These are phyloP conservation scores for Cetoscarus ocellatus DNA, from an alignment of 2,797 vertebrate genomes.

Conservation along the genomic window DNA sequence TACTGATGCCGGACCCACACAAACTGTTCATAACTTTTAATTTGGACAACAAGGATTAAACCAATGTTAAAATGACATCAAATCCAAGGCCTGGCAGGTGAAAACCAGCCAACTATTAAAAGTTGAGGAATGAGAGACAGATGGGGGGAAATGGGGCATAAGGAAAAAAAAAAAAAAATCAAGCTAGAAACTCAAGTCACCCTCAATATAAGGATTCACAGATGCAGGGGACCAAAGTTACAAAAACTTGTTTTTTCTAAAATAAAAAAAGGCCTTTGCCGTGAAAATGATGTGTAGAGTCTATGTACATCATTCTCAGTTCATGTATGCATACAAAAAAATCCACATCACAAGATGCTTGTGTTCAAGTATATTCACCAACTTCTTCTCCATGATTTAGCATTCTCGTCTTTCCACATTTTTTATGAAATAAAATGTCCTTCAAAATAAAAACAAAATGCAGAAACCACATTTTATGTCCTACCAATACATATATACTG, in stretches of 20 bases:
- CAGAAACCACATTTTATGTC: slow-evolving; percentile 91
- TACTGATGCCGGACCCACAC: slow-evolving; percentile 40
- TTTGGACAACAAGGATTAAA: slow-evolving; percentile 89
- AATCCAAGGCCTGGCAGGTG: slow-evolving; percentile 76
- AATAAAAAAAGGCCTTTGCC: slow-evolving; percentile 83
- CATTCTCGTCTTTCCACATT: slow-evolving; percentile 81
- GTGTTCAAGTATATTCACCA: slow-evolving; percentile 88
- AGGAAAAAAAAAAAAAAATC: slow-evolving; percentile 65
- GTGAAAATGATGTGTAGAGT: slow-evolving; percentile 82
- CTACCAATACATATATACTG: slow-evolving; percentile 96
- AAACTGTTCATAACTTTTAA: slow-evolving; percentile 90
- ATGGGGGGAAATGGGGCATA: slow-evolving; percentile 52
- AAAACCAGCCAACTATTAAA: slow-evolving; percentile 77
- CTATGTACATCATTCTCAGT: slow-evolving; percentile 83
- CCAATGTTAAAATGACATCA: slow-evolving; percentile 88
- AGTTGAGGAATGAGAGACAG: slow-evolving; percentile 70
- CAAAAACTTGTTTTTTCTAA: slow-evolving; percentile 76
- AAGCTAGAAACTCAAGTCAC: slow-evolving; percentile 79
- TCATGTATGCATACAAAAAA: slow-evolving; percentile 86
- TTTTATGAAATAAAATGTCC: slow-evolving; percentile 84
- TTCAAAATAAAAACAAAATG: slow-evolving; percentile 87
- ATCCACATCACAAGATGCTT: slow-evolving; percentile 85
- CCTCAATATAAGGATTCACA: slow-evolving; percentile 83
- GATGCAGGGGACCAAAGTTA: slow-evolving; percentile 82
- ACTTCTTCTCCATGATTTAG: slow-evolving; percentile 81